Evolutionary conservation across 2,113 vertebrate species (phyloP).

Genomic region (Channa maculata): DNA sequence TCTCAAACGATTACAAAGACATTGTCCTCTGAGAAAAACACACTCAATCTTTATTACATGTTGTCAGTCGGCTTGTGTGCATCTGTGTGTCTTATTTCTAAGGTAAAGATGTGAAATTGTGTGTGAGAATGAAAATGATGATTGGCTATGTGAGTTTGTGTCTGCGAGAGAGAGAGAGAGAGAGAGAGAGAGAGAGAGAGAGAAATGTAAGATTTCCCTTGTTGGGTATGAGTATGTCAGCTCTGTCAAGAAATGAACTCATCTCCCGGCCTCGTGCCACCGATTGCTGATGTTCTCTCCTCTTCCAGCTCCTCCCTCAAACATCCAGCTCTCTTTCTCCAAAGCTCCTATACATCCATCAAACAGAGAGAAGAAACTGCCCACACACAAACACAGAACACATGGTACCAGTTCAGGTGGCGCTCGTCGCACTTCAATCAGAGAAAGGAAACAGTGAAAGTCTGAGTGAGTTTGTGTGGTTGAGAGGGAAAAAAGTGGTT

Average conservation of each 20-base stretch:
- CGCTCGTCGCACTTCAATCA: not conserved
- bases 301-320: slow-evolving; percentile 20
- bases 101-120: slow-evolving; percentile 38
- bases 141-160: slow-evolving; percentile 6
- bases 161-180: not conserved
- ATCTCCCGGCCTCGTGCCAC: slow-evolving; percentile 47
- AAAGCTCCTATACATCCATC: slow-evolving; percentile 5
- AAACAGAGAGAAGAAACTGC: slow-evolving; percentile 1
- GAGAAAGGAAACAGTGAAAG: slow-evolving; percentile 17
- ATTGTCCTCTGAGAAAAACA: not conserved
- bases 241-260: slow-evolving; percentile 53
- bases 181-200: no score
- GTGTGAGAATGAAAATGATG: slow-evolving; percentile 13
- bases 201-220: slow-evolving; percentile 19
- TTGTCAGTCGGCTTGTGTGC: not conserved
- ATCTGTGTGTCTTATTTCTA: not conserved
- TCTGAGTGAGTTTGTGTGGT: not conserved
- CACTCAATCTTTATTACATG: not conserved
- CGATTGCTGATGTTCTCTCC: slow-evolving; percentile 38
- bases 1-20: slow-evolving; percentile 1
- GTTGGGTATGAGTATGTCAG: slow-evolving; percentile 41
- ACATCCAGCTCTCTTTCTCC: not conserved
- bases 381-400: not conserved
- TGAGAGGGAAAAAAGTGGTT: slow-evolving; percentile 23
- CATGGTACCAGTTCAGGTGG: slow-evolving; percentile 5